phyloP scores from a whole-genome alignment of 2,888 invertebrate genomes.

The Eupithecia tripunctaria region DNA sequence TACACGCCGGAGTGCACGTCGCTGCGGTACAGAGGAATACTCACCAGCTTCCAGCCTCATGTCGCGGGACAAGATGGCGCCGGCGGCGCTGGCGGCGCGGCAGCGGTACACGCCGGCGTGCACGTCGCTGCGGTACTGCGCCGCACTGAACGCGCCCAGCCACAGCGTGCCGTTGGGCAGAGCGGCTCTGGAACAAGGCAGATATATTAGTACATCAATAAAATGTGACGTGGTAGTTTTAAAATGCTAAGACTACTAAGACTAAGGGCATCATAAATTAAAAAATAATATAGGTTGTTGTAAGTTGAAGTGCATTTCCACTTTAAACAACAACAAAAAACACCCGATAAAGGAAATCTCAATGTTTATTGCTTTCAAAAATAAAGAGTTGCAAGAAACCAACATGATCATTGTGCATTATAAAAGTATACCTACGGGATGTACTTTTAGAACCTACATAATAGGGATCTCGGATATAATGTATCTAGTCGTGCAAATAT shows the following conservation, averaged over 20 bases:
- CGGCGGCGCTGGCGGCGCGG: slow-evolving; percentile 90
- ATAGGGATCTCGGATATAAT: no score
- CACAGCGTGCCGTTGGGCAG: slow-evolving; percentile 92
- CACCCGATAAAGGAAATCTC: no score
- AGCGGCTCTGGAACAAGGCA: slow-evolving; percentile 85
- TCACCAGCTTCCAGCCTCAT: slow-evolving; percentile 92
- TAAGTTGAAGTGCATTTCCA: no score
- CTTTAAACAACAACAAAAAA: no score
- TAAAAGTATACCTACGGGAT: no score
- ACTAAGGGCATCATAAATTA: no score
- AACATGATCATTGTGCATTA: no score
- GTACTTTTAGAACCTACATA: no score
- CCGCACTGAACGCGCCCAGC: slow-evolving; percentile 91
- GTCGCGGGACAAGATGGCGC: slow-evolving; percentile 91
- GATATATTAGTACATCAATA: background rate
- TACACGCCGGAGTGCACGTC: slow-evolving; percentile 93
- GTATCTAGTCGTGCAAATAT: no score
- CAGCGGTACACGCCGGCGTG: slow-evolving; percentile 93
- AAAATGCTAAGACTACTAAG: no score
- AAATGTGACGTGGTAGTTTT: background rate
- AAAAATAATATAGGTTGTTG: background rate
- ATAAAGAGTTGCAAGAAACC: no score
- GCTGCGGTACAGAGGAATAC: slow-evolving; percentile 87
- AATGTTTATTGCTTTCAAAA: no score
- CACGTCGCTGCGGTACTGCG: slow-evolving; percentile 91